Percentiles rank a stretch among this genome's conserved stretches.
phyloP scores from a whole-genome alignment of 2,888 invertebrate species.

The Metalampra italica region DNA sequence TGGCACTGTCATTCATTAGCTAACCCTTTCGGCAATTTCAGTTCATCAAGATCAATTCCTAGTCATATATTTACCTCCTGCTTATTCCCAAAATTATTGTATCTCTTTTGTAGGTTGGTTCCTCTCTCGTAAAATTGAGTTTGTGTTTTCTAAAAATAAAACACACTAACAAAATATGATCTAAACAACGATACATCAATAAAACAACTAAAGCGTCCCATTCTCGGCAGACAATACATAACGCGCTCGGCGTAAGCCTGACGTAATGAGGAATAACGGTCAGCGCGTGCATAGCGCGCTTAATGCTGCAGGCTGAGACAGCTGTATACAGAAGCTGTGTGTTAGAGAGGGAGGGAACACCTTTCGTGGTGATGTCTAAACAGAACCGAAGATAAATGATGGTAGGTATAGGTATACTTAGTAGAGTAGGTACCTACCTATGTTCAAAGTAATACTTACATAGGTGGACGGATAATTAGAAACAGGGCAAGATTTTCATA shows the following conservation, averaged over 20 bases:
- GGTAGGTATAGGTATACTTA: background rate
- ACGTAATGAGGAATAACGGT: slow-evolving; percentile 71
- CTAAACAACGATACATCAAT: slow-evolving; percentile 40
- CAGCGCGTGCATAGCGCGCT: slow-evolving; percentile 57
- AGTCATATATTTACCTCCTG: no score
- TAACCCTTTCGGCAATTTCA: no score
- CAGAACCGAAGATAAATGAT: slow-evolving; percentile 40
- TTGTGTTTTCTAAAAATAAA: no score
- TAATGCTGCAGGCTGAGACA: slow-evolving; percentile 39
- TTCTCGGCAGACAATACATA: slow-evolving; percentile 60
- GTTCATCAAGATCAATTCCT: no score
- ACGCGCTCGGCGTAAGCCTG: slow-evolving; percentile 47
- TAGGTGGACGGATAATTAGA: no score
- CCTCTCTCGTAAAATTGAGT: no score
- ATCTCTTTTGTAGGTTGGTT: background rate
- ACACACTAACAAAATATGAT: background rate
- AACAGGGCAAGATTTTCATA: no score
- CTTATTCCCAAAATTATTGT: background rate
- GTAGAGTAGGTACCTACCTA: background rate
- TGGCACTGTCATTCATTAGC: no score
- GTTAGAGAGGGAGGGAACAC: slow-evolving; percentile 26
- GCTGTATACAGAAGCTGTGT: slow-evolving; percentile 6
- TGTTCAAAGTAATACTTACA: background rate
- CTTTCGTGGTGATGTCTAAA: slow-evolving; percentile 31
- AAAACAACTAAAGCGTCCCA: slow-evolving; percentile 64